Evolutionary conservation across 2,113 vertebrate species (phyloP), one percentile per base, ranked within the genome.

Genomic region (Apus apus): DNA sequence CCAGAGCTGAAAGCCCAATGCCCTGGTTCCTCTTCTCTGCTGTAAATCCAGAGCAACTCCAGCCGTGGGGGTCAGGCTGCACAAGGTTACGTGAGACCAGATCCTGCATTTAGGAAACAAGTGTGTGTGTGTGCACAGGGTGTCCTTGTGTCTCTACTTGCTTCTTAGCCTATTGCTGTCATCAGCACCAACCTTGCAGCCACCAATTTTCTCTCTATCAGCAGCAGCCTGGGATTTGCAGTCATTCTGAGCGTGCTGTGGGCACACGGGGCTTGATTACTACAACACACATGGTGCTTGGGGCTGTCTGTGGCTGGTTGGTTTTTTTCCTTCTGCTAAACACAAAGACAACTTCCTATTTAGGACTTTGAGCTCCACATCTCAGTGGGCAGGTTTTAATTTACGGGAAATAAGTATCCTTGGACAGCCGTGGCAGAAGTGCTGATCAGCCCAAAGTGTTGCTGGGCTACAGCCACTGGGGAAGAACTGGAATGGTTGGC

Each of bases 161-260:
- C 68, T 21, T 79, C 32, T 36, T 11, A 61, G 50, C 46, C 53
- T 36, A 25, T 36, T 58, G 80, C 76, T 80, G 84, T 43, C 86
- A 83, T 77, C 94, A 89, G 87, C 76, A 84, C 16, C 32, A 32
- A 19, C 76, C 56, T 80, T 80, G 66, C 73, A 81, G 94, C 89
- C 66, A 92, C 87, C 64, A 15, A 17, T 80, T 46, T 76, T 76
- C 87, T 66, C 38, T 51, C 30, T 26, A 2, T 73, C 76, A 89
- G 91, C 68, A 74, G 72, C 80, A 30, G 83, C 2, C 40, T 81
- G 77, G 73, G 23, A 56, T 86, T 19, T 58, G 68, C 30, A 74
- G 13, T 46, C 1, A 1, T 40, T 67, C n/a, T 1, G 43, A 85
- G 57, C 15, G 13, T 4, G 1, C 32, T 43, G 36, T 21, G 4